phyloP scores from a whole-genome alignment of 2,888 invertebrate genomes.

The Orthonevra nobilis region DNA sequence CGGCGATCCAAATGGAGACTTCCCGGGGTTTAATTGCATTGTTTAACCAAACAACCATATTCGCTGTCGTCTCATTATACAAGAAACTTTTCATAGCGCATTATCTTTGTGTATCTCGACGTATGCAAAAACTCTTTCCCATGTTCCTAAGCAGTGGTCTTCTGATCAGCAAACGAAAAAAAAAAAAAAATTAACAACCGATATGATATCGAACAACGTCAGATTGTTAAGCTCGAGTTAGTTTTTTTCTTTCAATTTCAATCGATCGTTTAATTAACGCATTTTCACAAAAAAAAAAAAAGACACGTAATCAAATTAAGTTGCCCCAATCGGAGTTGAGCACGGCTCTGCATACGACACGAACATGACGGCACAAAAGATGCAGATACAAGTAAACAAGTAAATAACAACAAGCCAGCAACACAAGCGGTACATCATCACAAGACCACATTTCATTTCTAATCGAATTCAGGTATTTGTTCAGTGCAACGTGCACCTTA shows the following conservation, averaged over 20 bases:
- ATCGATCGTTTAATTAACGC: conserved; percentile 67
- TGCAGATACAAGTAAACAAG: conserved; percentile 39
- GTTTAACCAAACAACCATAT: conserved; percentile 59
- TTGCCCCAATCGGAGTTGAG: conserved; percentile 36
- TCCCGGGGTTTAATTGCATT: conserved; percentile 56
- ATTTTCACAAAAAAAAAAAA: conserved; percentile 21
- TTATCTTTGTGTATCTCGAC: conserved; percentile 48
- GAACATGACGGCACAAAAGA: conserved; percentile 53
- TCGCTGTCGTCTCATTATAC: conserved; percentile 55
- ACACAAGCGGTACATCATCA: conserved; percentile 35
- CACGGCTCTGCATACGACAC: conserved; percentile 1
- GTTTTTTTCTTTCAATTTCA: too few relatives aligned
- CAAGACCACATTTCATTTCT: conserved; percentile 13
- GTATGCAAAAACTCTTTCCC: conserved; percentile 6
- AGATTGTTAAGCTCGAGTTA: too few relatives aligned
- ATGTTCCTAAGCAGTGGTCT: conserved; percentile 2
- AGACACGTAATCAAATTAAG: conserved; percentile 57
- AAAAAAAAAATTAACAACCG: conserved; percentile 3
- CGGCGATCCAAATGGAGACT: conserved; percentile 22
- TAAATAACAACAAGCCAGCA: conserved; percentile 2
- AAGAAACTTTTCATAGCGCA: conserved; percentile 42
- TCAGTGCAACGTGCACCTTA: conserved; percentile 5
- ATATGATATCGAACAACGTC: conserved; percentile 28
- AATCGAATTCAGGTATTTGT: conserved; percentile 39
- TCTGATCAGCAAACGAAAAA: conserved; percentile 2